Percentiles rank a stretch among this genome's conserved stretches.
Evolutionary conservation across 2,888 invertebrate species (phyloP).

Genomic region (Eretmocerus hayati): DNA sequence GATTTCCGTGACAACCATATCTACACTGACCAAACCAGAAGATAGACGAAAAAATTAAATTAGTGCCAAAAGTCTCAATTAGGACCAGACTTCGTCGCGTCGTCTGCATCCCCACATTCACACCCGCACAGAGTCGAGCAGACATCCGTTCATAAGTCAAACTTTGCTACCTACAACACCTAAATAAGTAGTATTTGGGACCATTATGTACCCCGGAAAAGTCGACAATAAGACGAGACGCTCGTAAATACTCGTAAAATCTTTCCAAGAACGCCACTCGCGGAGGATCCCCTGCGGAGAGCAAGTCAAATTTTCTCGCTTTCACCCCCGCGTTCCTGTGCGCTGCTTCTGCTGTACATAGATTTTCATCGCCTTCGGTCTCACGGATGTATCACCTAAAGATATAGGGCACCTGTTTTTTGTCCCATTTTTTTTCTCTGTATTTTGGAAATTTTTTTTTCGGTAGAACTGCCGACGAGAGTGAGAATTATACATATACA

Average conservation of each 20-base stretch:
- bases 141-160: not conserved
- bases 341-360: not conserved
- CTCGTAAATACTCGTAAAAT: not conserved
- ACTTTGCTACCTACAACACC: not conserved
- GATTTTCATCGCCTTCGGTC: not conserved
- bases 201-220: not conserved
- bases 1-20: no score
- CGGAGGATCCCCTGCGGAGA: not conserved
- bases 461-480: not conserved
- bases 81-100: not conserved
- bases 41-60: no score
- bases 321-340: not conserved
- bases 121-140: not conserved
- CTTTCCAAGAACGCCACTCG: constrained; percentile 2
- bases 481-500: no score
- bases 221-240: not conserved
- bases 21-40: no score
- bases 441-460: not conserved
- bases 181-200: not conserved
- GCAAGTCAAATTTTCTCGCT: no score
- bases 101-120: not conserved
- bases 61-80: not conserved
- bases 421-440: not conserved
- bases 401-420: no score
- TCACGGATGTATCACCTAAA: no score